Base-by-base conservation (phyloP, 2,113 vertebrate genomes). In the Amphiprion ocellaris region DNA sequence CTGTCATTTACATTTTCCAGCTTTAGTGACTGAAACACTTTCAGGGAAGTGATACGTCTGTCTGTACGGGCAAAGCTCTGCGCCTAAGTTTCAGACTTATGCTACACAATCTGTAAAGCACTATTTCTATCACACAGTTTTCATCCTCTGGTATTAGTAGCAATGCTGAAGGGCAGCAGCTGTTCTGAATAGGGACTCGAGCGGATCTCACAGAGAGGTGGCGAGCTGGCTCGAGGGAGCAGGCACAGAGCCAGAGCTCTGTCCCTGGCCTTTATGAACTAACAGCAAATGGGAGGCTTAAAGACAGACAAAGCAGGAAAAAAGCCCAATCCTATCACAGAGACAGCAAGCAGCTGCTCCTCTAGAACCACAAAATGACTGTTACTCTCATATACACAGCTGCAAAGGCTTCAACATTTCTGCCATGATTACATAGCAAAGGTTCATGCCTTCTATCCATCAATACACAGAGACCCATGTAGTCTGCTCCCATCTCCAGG, bases 321-420 rank as follows among this genome's bases (percentile, higher is more conserved):
- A 67, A 76, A 46, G 10, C 28, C 12, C 72, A 77, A 81, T 83
- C 82, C 85, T 74, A 59, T 85, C 75, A 75, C 67, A 82, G 78
- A 89, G 79, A 92, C 73, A 79, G 65, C 56, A 37, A 77, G 74
- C 93, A 95, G 94, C 94, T 94, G 94, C 86, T 90, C 47, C 86
- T 85, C 69, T 63, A 86, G 21, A 89, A 84, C 71, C 74, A 72
- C 75, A 82, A 76, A 87, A 85, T 86, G 74, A 55, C 64, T 52
- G 65, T 61, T 73, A 85, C 78, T 75, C 66, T 76, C 82, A 79
- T 74, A 81, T 49, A 86, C 74, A 91, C 86, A 92, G 87, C 90
- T 93, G 90, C 74, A 73, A 85, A 68, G 17, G 37, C 79, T 88
- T 82, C 28, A 82, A 66, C 46, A 26, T 79, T 69, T 81, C 75